Conservation (phyloP, 1,140 invertebrate species). For the Goniozus legneri region DNA sequence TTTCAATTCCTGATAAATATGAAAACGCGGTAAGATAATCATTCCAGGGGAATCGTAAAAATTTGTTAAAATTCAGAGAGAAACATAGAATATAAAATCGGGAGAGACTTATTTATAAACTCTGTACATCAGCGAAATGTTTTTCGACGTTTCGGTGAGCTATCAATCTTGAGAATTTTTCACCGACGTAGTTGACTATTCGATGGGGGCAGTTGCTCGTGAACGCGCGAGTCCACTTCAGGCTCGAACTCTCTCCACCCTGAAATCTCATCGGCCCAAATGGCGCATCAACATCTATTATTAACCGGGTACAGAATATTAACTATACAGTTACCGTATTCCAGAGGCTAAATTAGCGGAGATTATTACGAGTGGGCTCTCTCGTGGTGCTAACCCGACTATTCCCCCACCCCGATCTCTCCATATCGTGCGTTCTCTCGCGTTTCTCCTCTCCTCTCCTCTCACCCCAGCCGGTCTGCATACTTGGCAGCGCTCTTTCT, state of each 20-base stretch:
- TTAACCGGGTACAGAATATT: constrained; percentile 53
- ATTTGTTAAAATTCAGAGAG: too few relatives aligned
- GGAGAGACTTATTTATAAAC: too few relatives aligned
- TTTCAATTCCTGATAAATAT: too few relatives aligned
- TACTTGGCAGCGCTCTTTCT: constrained; percentile 2
- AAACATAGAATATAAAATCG: too few relatives aligned
- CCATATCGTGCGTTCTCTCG: constrained; percentile 16
- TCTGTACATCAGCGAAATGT: too few relatives aligned
- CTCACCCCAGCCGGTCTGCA: neutral
- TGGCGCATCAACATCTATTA: constrained; percentile 56
- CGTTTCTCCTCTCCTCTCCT: neutral
- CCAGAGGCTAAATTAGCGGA: constrained; percentile 53
- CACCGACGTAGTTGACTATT: too few relatives aligned
- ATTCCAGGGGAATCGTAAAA: too few relatives aligned
- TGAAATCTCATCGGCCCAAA: constrained; percentile 56
- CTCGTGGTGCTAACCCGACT: constrained; percentile 22
- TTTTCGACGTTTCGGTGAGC: too few relatives aligned
- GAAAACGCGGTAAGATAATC: too few relatives aligned
- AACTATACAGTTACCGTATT: constrained; percentile 55
- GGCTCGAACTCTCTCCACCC: constrained; percentile 45
- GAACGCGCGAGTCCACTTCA: constrained; percentile 44
- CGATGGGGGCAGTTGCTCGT: constrained; percentile 7
- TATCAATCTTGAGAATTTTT: too few relatives aligned
- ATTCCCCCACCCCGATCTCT: neutral
- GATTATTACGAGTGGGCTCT: constrained; percentile 52